Evolutionary conservation across 2,113 vertebrate genomes (phyloP).

Genomic region (Loxodonta africana): DNA sequence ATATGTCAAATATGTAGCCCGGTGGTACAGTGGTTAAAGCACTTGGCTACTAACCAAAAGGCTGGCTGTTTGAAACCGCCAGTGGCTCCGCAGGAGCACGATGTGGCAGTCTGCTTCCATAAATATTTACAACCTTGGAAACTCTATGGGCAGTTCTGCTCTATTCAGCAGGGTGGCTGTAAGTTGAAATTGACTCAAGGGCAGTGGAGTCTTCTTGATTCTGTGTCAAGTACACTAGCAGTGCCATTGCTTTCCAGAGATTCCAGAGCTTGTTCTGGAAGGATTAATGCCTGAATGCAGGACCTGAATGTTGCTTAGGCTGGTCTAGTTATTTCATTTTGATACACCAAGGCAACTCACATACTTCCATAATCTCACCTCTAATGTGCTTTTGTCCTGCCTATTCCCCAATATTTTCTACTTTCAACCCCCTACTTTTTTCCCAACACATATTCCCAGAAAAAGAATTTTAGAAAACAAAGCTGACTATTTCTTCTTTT

Average conservation of each 20-base stretch:
- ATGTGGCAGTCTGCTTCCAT: neutral
- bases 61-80: too few species aligned
- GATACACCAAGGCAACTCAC: neutral
- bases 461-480: conserved; percentile 28
- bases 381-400: neutral
- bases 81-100: too few species aligned
- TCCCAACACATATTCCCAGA: neutral
- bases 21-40: too few species aligned
- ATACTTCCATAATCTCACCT: neutral
- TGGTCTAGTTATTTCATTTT: neutral
- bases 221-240: neutral
- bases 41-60: too few species aligned
- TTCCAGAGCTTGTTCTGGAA: neutral
- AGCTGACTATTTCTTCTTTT: neutral
- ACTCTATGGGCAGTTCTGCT: neutral
- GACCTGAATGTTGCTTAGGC: neutral
- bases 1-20: too few species aligned
- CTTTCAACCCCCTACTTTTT: neutral
- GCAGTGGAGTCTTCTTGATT: neutral
- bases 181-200: neutral
- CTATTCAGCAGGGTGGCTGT: neutral
- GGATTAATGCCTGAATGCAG: neutral
- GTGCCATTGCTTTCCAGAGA: neutral
- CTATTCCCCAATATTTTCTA: neutral
- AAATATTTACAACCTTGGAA: neutral